phyloP scores from a whole-genome alignment of 2,113 vertebrate genomes.

The Meleagris gallopavo region DNA sequence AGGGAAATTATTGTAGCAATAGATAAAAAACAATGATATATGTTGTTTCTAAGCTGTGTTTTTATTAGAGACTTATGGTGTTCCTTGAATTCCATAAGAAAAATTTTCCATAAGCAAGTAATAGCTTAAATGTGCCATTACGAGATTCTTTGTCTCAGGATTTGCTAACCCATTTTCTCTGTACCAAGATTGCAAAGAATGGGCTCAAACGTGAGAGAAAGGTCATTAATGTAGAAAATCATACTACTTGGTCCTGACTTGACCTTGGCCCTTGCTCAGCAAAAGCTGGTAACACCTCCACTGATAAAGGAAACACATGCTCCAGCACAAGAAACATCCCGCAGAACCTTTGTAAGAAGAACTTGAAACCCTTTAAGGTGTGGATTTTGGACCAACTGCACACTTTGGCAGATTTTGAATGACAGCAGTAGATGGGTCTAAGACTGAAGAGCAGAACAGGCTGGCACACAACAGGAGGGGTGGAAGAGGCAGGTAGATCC shows the following conservation, averaged over 20 bases:
- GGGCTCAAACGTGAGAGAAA: neutral
- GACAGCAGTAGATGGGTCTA: neutral
- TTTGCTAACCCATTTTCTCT: neutral
- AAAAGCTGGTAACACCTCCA: neutral
- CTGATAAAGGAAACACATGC: neutral
- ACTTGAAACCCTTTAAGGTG: neutral
- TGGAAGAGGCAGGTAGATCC: neutral
- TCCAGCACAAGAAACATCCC: neutral
- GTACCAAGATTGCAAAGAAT: neutral
- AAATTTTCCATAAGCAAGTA: neutral
- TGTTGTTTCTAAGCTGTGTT: neutral
- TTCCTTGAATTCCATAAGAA: neutral
- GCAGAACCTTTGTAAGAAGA: neutral
- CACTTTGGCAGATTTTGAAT: neutral
- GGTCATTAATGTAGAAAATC: neutral
- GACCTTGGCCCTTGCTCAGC: neutral
- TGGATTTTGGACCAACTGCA: neutral
- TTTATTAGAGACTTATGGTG: neutral
- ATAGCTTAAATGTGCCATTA: neutral
- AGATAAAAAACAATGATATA: neutral
- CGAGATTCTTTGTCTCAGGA: neutral
- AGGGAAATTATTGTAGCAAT: neutral
- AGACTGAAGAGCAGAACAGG: neutral
- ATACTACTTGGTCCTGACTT: neutral
- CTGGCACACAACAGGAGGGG: neutral